These are phyloP conservation scores for Eospalax fontanierii DNA, from an alignment of 2,797 vertebrate species.

Conservation along the genomic window DNA sequence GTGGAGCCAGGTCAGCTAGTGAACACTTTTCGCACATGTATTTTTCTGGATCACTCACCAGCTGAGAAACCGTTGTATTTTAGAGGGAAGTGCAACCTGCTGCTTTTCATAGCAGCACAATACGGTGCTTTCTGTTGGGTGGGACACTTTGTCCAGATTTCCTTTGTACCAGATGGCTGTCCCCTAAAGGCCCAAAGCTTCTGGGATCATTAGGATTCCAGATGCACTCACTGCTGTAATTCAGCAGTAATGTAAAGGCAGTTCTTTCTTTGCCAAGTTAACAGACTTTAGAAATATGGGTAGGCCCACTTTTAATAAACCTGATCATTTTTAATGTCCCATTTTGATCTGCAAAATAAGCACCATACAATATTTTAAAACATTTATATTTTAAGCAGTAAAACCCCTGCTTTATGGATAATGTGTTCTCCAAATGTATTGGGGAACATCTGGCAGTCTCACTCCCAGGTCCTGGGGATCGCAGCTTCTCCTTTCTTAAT, in stretches of 20 bases:
- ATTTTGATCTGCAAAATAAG: slow-evolving; percentile 66
- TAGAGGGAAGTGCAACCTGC: neutral
- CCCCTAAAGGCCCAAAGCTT: slow-evolving; percentile 27
- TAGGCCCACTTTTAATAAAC: neutral
- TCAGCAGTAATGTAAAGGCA: neutral
- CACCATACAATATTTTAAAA: slow-evolving; percentile 16
- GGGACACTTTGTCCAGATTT: slow-evolving; percentile 60
- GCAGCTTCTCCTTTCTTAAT: slow-evolving; percentile 70
- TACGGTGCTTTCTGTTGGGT: slow-evolving; percentile 62
- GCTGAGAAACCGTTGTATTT: neutral
- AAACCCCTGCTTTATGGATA: slow-evolving; percentile 49
- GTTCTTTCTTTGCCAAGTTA: slow-evolving; percentile 37
- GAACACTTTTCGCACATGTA: neutral
- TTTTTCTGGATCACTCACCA: slow-evolving; percentile 8
- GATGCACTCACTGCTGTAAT: slow-evolving; percentile 44
- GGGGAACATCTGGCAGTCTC: slow-evolving; percentile 67
- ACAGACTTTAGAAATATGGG: slow-evolving; percentile 16
- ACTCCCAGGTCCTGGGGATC: slow-evolving; percentile 67
- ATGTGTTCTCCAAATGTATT: slow-evolving; percentile 70
- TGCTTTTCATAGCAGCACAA: slow-evolving; percentile 55
- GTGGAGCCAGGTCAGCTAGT: neutral
- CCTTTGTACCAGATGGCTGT: neutral
- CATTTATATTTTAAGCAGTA: slow-evolving; percentile 61
- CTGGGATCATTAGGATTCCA: slow-evolving; percentile 55
- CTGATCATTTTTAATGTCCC: slow-evolving; percentile 52